Conservation (phyloP, 1,140 invertebrate genomes). For the Euglossa dilemma region DNA sequence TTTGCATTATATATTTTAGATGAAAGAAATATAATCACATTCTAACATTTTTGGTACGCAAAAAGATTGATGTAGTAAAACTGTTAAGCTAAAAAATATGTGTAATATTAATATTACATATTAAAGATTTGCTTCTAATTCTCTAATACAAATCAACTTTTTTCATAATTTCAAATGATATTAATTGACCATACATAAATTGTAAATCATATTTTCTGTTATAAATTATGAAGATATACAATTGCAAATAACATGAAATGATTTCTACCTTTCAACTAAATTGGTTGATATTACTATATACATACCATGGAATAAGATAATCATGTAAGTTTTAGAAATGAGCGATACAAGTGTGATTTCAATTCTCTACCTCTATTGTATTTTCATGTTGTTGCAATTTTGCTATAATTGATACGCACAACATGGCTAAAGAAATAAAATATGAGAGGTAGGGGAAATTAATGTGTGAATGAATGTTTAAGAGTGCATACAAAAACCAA, state of each 20-base stretch:
- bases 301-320: constrained; percentile 63
- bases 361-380: constrained; percentile 50
- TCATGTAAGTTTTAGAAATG: constrained; percentile 66
- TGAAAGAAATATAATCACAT: constrained; percentile 30
- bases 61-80: not conserved
- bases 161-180: not conserved
- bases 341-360: constrained; percentile 65
- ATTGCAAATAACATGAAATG: constrained; percentile 51
- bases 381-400: constrained; percentile 25
- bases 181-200: not conserved
- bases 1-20: constrained; percentile 62
- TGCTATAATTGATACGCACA: constrained; percentile 45
- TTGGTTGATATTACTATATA: constrained; percentile 65
- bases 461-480: constrained; percentile 55
- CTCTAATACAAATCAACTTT: not conserved
- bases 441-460: constrained; percentile 11
- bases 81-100: constrained; percentile 11
- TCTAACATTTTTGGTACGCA: constrained; percentile 13
- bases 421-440: constrained; percentile 33
- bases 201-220: not conserved
- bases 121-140: not conserved
- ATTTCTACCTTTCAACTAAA: constrained; percentile 61
- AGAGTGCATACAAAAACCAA: constrained; percentile 62
- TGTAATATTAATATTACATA: not conserved
- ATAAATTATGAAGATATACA: constrained; percentile 14